Base-by-base conservation (phyloP, 2,888 invertebrate species). In the Diabrotica balteata region DNA sequence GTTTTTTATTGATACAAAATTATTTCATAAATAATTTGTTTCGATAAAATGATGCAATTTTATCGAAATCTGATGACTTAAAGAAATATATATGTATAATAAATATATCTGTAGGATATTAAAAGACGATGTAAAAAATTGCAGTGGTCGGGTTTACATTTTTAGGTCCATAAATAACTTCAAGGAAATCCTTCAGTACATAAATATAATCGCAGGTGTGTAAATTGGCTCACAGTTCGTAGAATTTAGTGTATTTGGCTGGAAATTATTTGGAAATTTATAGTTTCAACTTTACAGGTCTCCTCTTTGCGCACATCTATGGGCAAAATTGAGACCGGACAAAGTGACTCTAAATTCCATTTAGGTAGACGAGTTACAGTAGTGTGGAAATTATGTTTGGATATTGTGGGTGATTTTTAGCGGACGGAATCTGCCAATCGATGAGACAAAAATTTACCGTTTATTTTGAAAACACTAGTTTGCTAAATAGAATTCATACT, bases 301-400 rank as follows among this genome's bases (percentile, higher is more conserved):
- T 93, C 92, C 93, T 93, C 93, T 93, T 93, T 93, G 92, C 89
- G 92, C 89, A 88, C 77, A 70, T 63, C 67, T 60, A 88, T 73
- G 89, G 89, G 90, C 90, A 90, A 90, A 90, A 89, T 90, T 89
- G 90, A 87, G 87, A 87, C 83, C 81, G 78, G 75, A 66, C 66
- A 73, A 72, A 72, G 72, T 71, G 67, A 71, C 68, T 75, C 77
- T 72, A 77, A 79, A 78, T 79, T 78, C 73, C 75, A 75, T 78
- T 77, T 77, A 67, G 75, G 75, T 68, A 68, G 67, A 59, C 67
- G 60, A 55, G 50, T 60, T 61, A 52, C 47, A 45, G 60, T 64
- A 63, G 64, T 68, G 53, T 68, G 60, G 44, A 54, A 49, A 60
- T 64, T 63, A 51, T 68, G 64, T 42, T 61, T 68, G 64, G 61